phyloP scores from a whole-genome alignment of 2,113 vertebrate species.

The Ciconia boyciana region DNA sequence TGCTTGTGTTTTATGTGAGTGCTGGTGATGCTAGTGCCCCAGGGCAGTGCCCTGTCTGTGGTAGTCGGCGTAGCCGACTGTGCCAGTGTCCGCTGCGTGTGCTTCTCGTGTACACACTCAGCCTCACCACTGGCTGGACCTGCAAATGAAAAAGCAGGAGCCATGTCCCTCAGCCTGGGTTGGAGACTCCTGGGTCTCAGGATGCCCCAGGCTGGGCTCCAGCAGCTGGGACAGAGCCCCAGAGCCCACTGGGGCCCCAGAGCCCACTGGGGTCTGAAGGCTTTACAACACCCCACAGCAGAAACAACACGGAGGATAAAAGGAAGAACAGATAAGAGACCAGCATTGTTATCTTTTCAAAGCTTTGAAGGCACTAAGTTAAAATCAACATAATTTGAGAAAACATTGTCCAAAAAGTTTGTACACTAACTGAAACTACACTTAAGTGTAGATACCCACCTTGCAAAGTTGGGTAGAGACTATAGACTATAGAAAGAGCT shows the following conservation, averaged over 20 bases:
- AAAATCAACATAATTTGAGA: background rate
- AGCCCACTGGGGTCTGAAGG: background rate
- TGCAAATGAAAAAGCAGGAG: background rate
- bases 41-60: background rate
- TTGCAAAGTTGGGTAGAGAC: background rate
- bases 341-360: background rate
- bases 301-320: background rate
- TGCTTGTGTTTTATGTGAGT: background rate
- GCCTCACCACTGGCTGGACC: background rate
- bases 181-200: background rate
- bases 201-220: background rate
- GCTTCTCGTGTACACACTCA: background rate
- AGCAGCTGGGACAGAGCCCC: background rate
- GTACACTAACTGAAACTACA: background rate
- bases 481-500: background rate
- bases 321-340: background rate
- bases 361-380: background rate
- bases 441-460: background rate
- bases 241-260: no score
- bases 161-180: no score
- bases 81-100: background rate
- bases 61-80: fast-evolving
- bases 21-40: background rate
- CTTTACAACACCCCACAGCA: background rate
- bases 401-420: background rate